Percentiles rank a stretch among this genome's conserved stretches.
phyloP scores from a whole-genome alignment of 2,113 vertebrate genomes.

The Ptilonorhynchus violaceus region DNA sequence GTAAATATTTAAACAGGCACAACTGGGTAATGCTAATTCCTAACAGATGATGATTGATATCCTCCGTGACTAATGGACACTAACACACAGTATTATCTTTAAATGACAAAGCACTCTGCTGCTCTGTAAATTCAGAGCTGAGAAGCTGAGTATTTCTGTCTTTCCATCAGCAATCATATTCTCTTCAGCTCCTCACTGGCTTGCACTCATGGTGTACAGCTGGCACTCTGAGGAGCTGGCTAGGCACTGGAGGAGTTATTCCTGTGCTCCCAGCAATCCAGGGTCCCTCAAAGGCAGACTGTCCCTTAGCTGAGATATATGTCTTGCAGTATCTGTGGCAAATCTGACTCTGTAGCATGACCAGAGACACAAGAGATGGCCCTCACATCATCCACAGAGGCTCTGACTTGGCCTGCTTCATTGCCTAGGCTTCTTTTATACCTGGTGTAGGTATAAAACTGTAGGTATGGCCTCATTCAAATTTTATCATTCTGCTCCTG shows the following conservation, averaged over 20 bases:
- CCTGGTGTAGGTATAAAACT: too few species aligned
- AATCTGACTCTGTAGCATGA: not conserved
- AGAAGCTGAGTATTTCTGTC: not conserved
- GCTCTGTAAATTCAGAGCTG: not conserved
- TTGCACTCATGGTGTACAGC: not conserved
- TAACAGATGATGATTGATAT: not conserved
- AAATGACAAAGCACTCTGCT: not conserved
- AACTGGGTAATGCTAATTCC: not conserved
- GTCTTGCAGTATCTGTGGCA: accelerated
- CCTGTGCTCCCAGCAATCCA: not conserved
- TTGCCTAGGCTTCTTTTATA: not conserved
- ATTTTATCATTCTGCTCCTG: not conserved
- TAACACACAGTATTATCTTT: not conserved
- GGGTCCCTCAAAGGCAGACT: not conserved
- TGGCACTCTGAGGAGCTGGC: not conserved
- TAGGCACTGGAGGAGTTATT: not conserved
- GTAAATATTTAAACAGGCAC: not conserved
- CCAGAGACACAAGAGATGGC: not conserved
- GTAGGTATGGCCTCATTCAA: not conserved
- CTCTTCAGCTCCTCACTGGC: not conserved
- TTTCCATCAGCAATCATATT: not conserved
- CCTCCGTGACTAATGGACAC: not conserved
- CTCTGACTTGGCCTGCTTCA: not conserved
- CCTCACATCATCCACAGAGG: accelerated
- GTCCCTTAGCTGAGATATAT: not conserved